phyloP scores from a whole-genome alignment of 2,888 invertebrate genomes.

The Polyploca ridens region DNA sequence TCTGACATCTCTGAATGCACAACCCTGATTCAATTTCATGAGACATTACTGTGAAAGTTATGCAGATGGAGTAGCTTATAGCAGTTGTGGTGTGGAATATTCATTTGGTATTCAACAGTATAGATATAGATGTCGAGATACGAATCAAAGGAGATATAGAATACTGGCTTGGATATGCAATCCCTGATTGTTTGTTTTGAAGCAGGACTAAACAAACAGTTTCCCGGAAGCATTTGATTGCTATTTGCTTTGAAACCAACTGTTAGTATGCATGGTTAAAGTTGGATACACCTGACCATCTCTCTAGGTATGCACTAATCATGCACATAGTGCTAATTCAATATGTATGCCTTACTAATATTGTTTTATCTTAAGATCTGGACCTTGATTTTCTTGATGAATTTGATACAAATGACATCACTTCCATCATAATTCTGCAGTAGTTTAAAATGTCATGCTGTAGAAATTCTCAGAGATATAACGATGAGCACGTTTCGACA shows the following conservation, averaged over 20 bases:
- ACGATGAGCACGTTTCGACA: not conserved
- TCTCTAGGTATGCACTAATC: too few relatives aligned
- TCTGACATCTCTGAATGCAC: not conserved
- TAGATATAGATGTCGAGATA: not conserved
- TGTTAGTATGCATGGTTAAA: not conserved
- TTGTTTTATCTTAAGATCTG: too few relatives aligned
- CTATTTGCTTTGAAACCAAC: not conserved
- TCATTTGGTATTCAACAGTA: not conserved
- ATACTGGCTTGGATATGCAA: not conserved
- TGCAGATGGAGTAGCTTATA: not conserved
- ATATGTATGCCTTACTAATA: too few relatives aligned
- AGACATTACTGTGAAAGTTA: not conserved
- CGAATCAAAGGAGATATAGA: not conserved
- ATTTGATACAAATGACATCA: too few relatives aligned
- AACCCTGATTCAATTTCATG: not conserved
- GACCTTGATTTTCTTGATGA: too few relatives aligned
- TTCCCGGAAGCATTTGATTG: not conserved
- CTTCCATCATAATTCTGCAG: not conserved
- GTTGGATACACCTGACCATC: not conserved
- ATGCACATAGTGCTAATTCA: too few relatives aligned
- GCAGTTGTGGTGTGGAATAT: not conserved
- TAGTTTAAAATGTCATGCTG: not conserved
- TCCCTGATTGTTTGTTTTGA: not conserved
- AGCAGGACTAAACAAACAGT: not conserved
- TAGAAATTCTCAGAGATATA: not conserved